Evolutionary conservation across 2,797 vertebrate species (phyloP).

Genomic region (Takifugu ocellatus): DNA sequence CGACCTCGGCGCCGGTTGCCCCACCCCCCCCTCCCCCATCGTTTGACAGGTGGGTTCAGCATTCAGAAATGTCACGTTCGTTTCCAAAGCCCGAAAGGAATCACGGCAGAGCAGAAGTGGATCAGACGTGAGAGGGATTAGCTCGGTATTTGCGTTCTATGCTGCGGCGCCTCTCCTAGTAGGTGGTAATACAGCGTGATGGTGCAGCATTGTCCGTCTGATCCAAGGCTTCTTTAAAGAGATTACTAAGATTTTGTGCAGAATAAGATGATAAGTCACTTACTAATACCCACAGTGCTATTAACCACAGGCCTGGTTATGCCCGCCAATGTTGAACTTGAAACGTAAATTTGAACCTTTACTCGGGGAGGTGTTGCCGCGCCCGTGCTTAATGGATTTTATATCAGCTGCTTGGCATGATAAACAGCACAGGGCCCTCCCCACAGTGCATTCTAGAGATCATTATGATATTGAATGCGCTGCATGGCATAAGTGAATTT

Average conservation of each 20-base stretch:
- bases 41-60: constrained; percentile 29
- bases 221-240: constrained; percentile 63
- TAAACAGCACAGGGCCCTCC: background rate
- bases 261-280: constrained; percentile 65
- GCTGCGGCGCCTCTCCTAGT: constrained; percentile 20
- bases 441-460: constrained; percentile 29
- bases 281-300: constrained; percentile 57
- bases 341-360: too few species aligned
- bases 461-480: constrained; percentile 43
- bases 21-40: background rate
- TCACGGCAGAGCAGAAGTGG: constrained; percentile 31
- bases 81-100: constrained; percentile 40
- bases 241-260: constrained; percentile 63
- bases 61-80: constrained; percentile 42
- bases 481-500: constrained; percentile 44
- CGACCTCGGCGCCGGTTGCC: constrained; percentile 1
- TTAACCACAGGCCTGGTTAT: constrained; percentile 51
- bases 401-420: background rate
- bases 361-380: background rate
- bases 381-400: constrained; percentile 46
- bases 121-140: constrained; percentile 55
- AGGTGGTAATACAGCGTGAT: constrained; percentile 52
- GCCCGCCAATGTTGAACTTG: constrained; percentile 21
- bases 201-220: constrained; percentile 58
- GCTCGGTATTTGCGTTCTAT: constrained; percentile 40